Evolutionary conservation across 2,888 invertebrate genomes (phyloP), one percentile per base, ranked within the genome.

Genomic region (Chrysotoxum bicinctum): DNA sequence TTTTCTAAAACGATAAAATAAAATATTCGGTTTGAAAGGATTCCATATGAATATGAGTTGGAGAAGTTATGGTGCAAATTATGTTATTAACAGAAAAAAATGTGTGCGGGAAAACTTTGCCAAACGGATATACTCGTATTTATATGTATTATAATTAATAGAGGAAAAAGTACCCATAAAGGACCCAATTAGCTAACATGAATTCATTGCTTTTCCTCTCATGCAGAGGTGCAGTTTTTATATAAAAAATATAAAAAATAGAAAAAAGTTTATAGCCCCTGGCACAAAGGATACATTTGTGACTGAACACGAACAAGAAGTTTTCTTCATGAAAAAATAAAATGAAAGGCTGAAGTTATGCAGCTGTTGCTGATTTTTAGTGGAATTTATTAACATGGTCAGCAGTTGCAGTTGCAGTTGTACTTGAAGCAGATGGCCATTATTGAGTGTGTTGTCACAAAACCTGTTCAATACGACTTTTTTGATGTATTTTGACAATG

Each of bases 121-220:
- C 64, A 30, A 3, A 23, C 43, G 14, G 9, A 54, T 9, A 26
- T 26, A 40, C 14, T 23, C 7, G 23, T 23, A n/a, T 50, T 12
- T 23, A 26, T 50, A 26, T 50, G 2, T 23, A 50, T 50, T 3
- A n/a, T 50, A 50, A 50, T 37, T 37, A 32, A 14, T 32, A 69
- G 23, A 40, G 35, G 19, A 64, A 37, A 37, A 45, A 64, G 6
- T 21, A 37, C 21, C 64, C 64, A 78, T 78, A 78, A 52, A 79
- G 78, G 78, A 83, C 62, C 83, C 78, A 83, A 83, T 83, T 83
- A 83, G 79, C 79, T 83, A 30, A 79, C 74, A 69, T 79, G 74
- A 37, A 78, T 73, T 68, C 72, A 83, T 77, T 72, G 69, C 54
- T 58, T 72, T 23, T 30, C 58, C 56, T 52, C 21, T 7, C 4